Percentiles rank a stretch among this genome's conserved stretches.
Conservation (phyloP, 2,888 invertebrate species). For the Archips xylosteana region DNA sequence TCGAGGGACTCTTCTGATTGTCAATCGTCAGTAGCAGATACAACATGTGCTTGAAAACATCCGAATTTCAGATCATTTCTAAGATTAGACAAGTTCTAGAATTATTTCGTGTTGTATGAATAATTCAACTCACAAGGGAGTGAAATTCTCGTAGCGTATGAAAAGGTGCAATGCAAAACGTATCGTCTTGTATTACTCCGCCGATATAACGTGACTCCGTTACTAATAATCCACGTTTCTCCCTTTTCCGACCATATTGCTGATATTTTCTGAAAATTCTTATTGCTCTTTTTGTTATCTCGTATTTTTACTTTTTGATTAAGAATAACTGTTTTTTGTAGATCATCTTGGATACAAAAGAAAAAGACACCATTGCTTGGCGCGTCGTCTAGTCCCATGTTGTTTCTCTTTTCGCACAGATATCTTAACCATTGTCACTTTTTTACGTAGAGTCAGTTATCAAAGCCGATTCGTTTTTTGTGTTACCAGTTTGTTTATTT, state of each 20-base stretch:
- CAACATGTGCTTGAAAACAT: too few species aligned
- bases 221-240: neutral
- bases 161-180: conserved; percentile 14
- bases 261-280: neutral
- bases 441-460: neutral
- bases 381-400: neutral
- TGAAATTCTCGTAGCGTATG: conserved; percentile 2
- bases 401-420: conserved; percentile 6
- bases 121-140: neutral
- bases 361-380: neutral
- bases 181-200: neutral
- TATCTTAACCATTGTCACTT: neutral
- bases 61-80: too few species aligned
- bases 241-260: neutral
- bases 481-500: conserved; percentile 10
- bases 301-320: neutral
- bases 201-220: conserved; percentile 15
- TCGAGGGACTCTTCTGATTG: too few species aligned
- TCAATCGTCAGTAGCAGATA: too few species aligned
- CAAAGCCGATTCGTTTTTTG: conserved; percentile 6
- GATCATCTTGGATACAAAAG: neutral
- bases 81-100: neutral
- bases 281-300: neutral
- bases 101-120: neutral
- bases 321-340: neutral